These are phyloP conservation scores for Osmoderma eremita DNA, from an alignment of 2,888 invertebrate species.

Conservation along the genomic window DNA sequence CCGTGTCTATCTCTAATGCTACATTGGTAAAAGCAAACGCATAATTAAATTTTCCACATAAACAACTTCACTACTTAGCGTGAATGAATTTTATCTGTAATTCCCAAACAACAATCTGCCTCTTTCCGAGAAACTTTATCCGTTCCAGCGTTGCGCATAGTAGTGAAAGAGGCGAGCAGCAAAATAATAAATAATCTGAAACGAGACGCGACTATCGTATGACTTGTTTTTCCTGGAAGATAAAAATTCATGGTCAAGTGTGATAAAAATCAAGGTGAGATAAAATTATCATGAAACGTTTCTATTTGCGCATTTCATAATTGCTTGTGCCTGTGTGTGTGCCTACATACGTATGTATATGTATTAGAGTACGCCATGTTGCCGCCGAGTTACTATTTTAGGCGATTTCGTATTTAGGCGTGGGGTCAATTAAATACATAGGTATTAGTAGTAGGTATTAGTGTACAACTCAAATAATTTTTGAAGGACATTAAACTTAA, in stretches of 20 bases:
- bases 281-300: conserved; percentile 34
- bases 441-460: no score
- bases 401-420: not conserved
- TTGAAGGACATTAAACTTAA: no score
- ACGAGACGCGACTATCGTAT: conserved; percentile 37
- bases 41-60: not conserved
- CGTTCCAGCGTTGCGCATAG: not conserved
- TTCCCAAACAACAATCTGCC: conserved; percentile 31
- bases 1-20: no score
- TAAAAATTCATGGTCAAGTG: conserved; percentile 43
- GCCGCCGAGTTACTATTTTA: not conserved
- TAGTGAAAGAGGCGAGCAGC: conserved; percentile 8
- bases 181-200: conserved; percentile 27
- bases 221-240: conserved; percentile 41
- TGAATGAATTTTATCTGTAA: conserved; percentile 32
- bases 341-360: not conserved
- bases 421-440: not conserved
- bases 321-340: not conserved
- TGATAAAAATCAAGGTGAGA: conserved; percentile 42
- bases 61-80: not conserved
- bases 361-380: not conserved
- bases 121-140: conserved; percentile 36
- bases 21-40: not conserved
- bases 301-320: conserved; percentile 32
- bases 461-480: no score